Evolutionary conservation across 2,888 invertebrate species (phyloP), one percentile per base, ranked within the genome.

Genomic region (Agrilus biguttatus): DNA sequence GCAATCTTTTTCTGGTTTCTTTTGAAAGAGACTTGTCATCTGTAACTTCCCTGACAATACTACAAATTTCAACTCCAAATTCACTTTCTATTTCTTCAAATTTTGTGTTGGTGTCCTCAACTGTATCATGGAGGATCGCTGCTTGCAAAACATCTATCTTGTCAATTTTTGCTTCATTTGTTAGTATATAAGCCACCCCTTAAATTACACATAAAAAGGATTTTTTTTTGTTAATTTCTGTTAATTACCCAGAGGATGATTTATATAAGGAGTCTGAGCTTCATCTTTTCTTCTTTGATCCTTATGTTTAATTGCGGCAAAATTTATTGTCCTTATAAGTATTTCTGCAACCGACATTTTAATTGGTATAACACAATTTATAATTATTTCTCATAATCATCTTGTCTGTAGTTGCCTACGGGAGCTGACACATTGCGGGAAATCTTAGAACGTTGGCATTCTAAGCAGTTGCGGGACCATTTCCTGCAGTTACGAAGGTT

Each of bases 101-200:
- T 0, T 78, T 79, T 1, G 86, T 80, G 39, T 82, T 74, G 0
- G 88, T 89, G 57, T 89, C 88, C 65, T 89, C 88, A 1, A 89
- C 82, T 1, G 85, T 85, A 56, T 89, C 88, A 59, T 89, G 88
- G 2, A 89, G 67, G 8, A 87, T 53, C 1, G 87, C 87, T 7
- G 84, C 82, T 63, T 81, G 71, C 5, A 83, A 61, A 1, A 76
- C 70, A 36, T 62, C 57, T 6, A 69, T 49, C 55, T 80, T 74
- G 5, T 65, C 62, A 8, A 84, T 58, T 2, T 69, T 62, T 1
- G 71, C 83, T 61, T 82, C 82, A 39, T 74, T 63, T 2, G 75
- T 70, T 39, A 85, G 61, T 53, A 83, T 81, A 50, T 75, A 68
- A 10, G 83, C 80, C 6, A 85, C 84, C 51, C 82, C 79, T 78